phyloP scores from a whole-genome alignment of 1,140 invertebrate species.

The Grapholita molesta region DNA sequence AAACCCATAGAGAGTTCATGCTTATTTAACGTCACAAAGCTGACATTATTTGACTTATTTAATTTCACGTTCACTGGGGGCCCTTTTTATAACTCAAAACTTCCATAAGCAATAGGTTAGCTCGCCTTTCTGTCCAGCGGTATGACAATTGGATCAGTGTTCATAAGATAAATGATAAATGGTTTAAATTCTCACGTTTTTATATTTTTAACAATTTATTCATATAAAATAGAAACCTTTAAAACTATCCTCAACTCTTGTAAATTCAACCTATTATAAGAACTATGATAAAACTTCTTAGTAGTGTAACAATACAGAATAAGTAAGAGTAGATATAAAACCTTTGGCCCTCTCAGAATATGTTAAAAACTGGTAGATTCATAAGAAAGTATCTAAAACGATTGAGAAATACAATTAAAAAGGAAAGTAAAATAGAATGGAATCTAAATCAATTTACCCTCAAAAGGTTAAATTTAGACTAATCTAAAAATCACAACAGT shows the following conservation, averaged over 20 bases:
- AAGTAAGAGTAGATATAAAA: conserved; percentile 14
- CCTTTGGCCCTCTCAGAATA: conserved; percentile 6
- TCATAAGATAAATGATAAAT: conserved; percentile 21
- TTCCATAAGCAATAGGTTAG: too few relatives aligned
- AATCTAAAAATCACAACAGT: conserved; percentile 71
- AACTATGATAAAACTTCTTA: conserved; percentile 16
- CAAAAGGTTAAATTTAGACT: conserved; percentile 36
- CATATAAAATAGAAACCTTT: conserved; percentile 27
- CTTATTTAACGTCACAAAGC: too few relatives aligned
- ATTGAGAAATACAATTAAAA: conserved; percentile 17
- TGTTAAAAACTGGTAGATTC: neutral
- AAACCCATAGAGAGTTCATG: too few relatives aligned
- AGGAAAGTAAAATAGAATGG: conserved; percentile 21
- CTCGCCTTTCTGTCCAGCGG: too few relatives aligned
- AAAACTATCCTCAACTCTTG: conserved; percentile 23
- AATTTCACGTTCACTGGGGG: too few relatives aligned
- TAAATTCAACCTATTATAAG: conserved; percentile 29
- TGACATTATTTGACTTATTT: too few relatives aligned
- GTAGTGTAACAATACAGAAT: conserved; percentile 1
- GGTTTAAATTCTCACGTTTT: conserved; percentile 48
- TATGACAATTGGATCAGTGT: too few relatives aligned
- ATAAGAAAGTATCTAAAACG: conserved; percentile 10
- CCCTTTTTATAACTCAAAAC: too few relatives aligned
- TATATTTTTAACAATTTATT: conserved; percentile 44
- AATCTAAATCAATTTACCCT: conserved; percentile 25